Percentiles rank a stretch among this genome's conserved stretches.
phyloP scores from a whole-genome alignment of 1,140 invertebrate genomes.

The Drosophila kohkoa region DNA sequence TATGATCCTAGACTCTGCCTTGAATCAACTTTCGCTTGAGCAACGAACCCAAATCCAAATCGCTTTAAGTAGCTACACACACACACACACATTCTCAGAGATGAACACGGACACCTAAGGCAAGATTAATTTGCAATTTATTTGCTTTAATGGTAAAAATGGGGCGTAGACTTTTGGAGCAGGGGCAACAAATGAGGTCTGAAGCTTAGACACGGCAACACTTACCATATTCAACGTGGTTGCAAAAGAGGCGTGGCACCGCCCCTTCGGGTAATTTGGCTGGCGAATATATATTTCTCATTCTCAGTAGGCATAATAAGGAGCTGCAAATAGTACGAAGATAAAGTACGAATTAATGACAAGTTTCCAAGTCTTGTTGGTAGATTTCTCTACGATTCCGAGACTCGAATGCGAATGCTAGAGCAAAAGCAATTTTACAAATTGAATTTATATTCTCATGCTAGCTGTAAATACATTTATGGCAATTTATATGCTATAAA shows the following conservation, averaged over 20 bases:
- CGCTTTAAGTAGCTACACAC: slow-evolving; percentile 52
- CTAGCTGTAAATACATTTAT: slow-evolving; percentile 73
- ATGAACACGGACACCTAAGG: slow-evolving; percentile 55
- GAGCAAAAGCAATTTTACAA: slow-evolving; percentile 73
- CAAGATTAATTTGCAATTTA: slow-evolving; percentile 83
- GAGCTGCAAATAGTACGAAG: neutral
- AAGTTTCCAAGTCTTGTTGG: neutral
- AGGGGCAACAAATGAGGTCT: slow-evolving; percentile 2
- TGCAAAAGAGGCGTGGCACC: neutral
- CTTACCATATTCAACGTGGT: slow-evolving; percentile 41
- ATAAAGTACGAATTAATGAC: neutral
- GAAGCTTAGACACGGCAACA: slow-evolving; percentile 49
- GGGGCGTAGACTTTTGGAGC: slow-evolving; percentile 21
- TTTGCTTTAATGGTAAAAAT: slow-evolving; percentile 67
- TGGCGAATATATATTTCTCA: slow-evolving; percentile 65
- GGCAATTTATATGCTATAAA: slow-evolving; percentile 69
- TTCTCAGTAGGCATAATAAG: slow-evolving; percentile 48
- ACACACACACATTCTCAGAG: slow-evolving; percentile 4
- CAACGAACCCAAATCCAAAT: slow-evolving; percentile 49
- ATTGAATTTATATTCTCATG: slow-evolving; percentile 79
- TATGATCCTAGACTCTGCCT: slow-evolving; percentile 20
- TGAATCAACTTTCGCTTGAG: slow-evolving; percentile 20
- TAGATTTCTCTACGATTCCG: neutral
- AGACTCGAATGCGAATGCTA: neutral
- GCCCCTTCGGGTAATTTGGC: slow-evolving; percentile 34